These are phyloP conservation scores for Taenaris catops DNA, from an alignment of 2,888 invertebrate genomes.

Conservation along the genomic window DNA sequence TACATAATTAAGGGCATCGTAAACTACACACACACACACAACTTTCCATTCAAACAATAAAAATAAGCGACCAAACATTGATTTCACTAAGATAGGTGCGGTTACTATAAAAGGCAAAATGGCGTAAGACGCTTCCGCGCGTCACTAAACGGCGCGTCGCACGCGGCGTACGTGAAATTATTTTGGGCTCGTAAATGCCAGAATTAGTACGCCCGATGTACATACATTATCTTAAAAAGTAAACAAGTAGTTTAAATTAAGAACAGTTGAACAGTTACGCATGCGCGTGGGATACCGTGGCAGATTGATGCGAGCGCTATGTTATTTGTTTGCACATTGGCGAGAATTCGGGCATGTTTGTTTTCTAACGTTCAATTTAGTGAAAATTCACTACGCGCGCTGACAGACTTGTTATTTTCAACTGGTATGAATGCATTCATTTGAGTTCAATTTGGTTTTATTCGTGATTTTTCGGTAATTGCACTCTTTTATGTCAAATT, in stretches of 20 bases:
- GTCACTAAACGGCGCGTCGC: constrained; percentile 29
- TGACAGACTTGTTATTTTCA: constrained; percentile 54
- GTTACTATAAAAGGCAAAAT: constrained; percentile 44
- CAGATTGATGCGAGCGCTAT: constrained; percentile 53
- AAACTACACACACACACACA: too few relatives aligned
- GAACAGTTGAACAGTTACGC: constrained; percentile 49
- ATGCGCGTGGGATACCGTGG: constrained; percentile 55
- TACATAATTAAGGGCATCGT: too few relatives aligned
- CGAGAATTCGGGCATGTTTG: constrained; percentile 54
- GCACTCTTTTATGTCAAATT: too few relatives aligned
- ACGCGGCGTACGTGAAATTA: constrained; percentile 53
- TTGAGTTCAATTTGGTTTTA: constrained; percentile 32
- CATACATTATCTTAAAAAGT: constrained; percentile 58
- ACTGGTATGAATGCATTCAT: constrained; percentile 35
- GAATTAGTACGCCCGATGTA: constrained; percentile 53
- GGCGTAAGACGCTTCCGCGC: constrained; percentile 22
- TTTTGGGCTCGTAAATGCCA: constrained; percentile 51
- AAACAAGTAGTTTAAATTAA: constrained; percentile 69
- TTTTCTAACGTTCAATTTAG: constrained; percentile 59
- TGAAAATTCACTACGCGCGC: constrained; percentile 62
- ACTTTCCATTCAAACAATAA: too few relatives aligned
- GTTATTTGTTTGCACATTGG: constrained; percentile 48
- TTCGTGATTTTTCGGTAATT: constrained; percentile 27
- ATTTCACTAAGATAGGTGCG: constrained; percentile 16
- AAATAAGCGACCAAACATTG: too few relatives aligned